Evolutionary conservation across 2,113 vertebrate genomes (phyloP), one percentile per base, ranked within the genome.

Genomic region (Cygnus atratus): DNA sequence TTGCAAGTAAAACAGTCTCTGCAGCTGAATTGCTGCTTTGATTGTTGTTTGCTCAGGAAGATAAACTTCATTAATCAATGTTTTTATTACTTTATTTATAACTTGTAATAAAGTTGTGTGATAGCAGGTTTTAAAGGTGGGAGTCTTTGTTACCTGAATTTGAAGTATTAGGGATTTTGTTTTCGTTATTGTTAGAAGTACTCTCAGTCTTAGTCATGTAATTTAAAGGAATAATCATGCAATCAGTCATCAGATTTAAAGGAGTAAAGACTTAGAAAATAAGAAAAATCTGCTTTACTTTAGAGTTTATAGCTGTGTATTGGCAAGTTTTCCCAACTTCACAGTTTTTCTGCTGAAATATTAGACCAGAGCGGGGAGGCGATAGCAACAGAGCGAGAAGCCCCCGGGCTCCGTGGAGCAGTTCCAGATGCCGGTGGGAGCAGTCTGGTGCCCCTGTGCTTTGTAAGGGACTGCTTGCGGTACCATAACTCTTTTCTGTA

Each of bases 161-260:
- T 43, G 28, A 86, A 72, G 63, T 67, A 31, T 62, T 44, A 31
- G 66, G 25, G 21, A 8, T 14, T 44, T 55, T 70, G 65, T 71
- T 29, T 67, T 29, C 11, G 4, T 25, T 71, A 11, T 17, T 41
- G 6, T 76, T 88, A 48, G 58, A 93, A 78, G 61, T 62, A 13
- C 62, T 88, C n/a, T 88, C 61, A 12, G 68, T 84, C 82, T 44
- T 41, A 54, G 78, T 59, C 74, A 74, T 35, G 19, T 59, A 63
- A 78, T 84, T 85, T 83, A 66, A 90, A 92, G 72, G 65, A 91
- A 85, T 59, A 90, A 72, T 86, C 80, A 54, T n/a, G 72, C 80
- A 96, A 73, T 94, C 88, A 93, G 70, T 93, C 65, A 90, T 84
- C 44, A 67, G 65, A 87, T 92, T 66, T 80, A 89, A 86, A 82